Conservation (phyloP, 2,113 vertebrate species). For the Neogobius melanostomus region DNA sequence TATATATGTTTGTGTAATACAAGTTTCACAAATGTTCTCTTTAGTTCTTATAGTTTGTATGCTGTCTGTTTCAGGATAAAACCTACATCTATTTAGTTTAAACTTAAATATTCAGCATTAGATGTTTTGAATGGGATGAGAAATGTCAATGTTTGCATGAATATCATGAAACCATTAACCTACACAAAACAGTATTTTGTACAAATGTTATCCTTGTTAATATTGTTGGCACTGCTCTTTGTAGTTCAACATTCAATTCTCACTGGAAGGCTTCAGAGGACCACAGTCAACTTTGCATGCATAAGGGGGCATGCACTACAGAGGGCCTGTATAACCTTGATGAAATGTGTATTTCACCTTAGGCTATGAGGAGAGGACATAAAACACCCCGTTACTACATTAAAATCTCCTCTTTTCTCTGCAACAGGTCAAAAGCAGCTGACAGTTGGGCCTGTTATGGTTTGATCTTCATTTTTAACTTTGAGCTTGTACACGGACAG, state of each 20-base stretch:
- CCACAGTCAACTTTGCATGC: conserved; percentile 70
- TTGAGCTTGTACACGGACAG: conserved; percentile 40
- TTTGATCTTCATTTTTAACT: not conserved
- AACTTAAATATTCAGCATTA: too few species aligned
- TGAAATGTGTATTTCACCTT: conserved; percentile 79
- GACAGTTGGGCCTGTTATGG: conserved; percentile 35
- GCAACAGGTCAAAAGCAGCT: conserved; percentile 61
- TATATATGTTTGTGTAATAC: too few species aligned
- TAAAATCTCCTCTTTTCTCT: conserved; percentile 62
- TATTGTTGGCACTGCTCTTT: conserved; percentile 69
- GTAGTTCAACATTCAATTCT: conserved; percentile 71
- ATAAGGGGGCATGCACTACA: conserved; percentile 67
- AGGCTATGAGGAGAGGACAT: conserved; percentile 71
- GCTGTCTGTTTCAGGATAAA: too few species aligned
- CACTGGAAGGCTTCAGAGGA: conserved; percentile 71
- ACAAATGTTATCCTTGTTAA: conserved; percentile 39
- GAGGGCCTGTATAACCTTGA: conserved; percentile 72
- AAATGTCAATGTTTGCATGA: not conserved
- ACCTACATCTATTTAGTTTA: too few species aligned
- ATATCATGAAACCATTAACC: not conserved
- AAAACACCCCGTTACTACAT: conserved; percentile 60
- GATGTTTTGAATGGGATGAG: not conserved
- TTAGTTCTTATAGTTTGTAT: too few species aligned
- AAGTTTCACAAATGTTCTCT: too few species aligned
- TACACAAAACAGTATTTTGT: not conserved